Conservation (phyloP, 2,888 invertebrate species). For the Limnephilus rhombicus region DNA sequence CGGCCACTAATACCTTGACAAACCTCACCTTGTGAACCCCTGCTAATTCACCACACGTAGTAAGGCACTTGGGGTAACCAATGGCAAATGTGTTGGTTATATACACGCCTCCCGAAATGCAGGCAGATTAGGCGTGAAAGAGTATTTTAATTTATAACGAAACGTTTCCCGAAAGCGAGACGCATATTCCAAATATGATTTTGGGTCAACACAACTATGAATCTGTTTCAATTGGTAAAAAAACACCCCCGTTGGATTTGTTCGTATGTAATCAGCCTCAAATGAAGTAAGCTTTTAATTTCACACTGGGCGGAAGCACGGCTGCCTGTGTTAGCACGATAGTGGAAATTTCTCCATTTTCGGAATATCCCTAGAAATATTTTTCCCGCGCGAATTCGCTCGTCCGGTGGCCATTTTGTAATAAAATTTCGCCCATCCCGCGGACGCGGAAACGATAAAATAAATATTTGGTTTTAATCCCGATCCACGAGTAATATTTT, state of each 20-base stretch:
- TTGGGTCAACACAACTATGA: background rate
- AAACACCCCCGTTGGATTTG: background rate
- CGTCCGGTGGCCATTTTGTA: slow-evolving; percentile 56
- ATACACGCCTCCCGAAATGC: too few species aligned
- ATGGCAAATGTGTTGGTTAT: too few species aligned
- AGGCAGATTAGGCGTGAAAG: too few species aligned
- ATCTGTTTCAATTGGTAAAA: background rate
- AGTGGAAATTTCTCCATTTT: slow-evolving; percentile 47
- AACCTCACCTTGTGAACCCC: too few species aligned
- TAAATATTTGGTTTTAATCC: slow-evolving; percentile 66
- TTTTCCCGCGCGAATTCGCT: slow-evolving; percentile 20
- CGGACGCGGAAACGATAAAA: slow-evolving; percentile 60
- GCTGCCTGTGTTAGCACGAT: slow-evolving; percentile 44
- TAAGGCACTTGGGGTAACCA: too few species aligned
- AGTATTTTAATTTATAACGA: too few species aligned
- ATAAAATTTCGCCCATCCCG: slow-evolving; percentile 61
- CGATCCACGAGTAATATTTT: slow-evolving; percentile 63
- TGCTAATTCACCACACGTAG: too few species aligned
- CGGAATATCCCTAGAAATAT: slow-evolving; percentile 24
- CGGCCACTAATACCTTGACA: too few species aligned
- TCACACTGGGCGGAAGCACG: slow-evolving; percentile 41
- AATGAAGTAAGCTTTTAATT: slow-evolving; percentile 48
- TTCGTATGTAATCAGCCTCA: slow-evolving; percentile 35
- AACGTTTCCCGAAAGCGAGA: too few species aligned
- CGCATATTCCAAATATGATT: background rate